A percentile compares a stretch with the other conserved stretches of the same genome.
phyloP scores from a whole-genome alignment of 2,888 invertebrate species.

The Mythimna lalbum region DNA sequence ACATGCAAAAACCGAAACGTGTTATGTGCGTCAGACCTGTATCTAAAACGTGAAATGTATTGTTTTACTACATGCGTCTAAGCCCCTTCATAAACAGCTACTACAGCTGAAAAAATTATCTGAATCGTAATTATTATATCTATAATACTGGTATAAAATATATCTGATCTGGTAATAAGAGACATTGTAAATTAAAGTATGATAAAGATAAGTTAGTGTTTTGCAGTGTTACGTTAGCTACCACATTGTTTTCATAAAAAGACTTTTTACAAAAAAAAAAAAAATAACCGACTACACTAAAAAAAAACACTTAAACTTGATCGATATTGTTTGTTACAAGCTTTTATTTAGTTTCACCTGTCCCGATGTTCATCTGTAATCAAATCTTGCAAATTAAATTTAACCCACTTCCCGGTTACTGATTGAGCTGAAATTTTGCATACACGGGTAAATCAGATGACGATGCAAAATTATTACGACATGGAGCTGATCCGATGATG shows the following conservation, averaged over 20 bases:
- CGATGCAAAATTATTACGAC: too few relatives aligned
- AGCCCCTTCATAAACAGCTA: constrained; percentile 42
- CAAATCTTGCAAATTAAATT: too few relatives aligned
- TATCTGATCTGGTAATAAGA: constrained; percentile 35
- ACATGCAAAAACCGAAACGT: constrained; percentile 6
- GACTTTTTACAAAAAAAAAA: too few relatives aligned
- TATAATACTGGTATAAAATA: constrained; percentile 38
- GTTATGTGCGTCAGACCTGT: background rate
- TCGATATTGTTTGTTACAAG: too few relatives aligned
- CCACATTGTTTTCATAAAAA: background rate
- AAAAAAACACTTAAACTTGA: too few relatives aligned
- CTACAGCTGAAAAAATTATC: constrained; percentile 30
- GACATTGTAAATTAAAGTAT: constrained; percentile 34
- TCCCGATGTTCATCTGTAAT: too few relatives aligned
- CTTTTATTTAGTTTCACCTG: too few relatives aligned
- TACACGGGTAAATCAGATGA: too few relatives aligned
- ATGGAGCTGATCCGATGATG: too few relatives aligned
- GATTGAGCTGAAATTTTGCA: too few relatives aligned
- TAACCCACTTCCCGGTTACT: too few relatives aligned
- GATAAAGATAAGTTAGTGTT: constrained; percentile 14
- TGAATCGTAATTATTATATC: constrained; percentile 15
- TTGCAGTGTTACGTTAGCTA: constrained; percentile 1
- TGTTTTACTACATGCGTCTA: constrained; percentile 28
- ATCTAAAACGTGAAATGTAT: constrained; percentile 22
- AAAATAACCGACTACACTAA: too few relatives aligned